Conservation (phyloP, 2,797 vertebrate genomes). For the Lepidocolaptes lacrymiger region DNA sequence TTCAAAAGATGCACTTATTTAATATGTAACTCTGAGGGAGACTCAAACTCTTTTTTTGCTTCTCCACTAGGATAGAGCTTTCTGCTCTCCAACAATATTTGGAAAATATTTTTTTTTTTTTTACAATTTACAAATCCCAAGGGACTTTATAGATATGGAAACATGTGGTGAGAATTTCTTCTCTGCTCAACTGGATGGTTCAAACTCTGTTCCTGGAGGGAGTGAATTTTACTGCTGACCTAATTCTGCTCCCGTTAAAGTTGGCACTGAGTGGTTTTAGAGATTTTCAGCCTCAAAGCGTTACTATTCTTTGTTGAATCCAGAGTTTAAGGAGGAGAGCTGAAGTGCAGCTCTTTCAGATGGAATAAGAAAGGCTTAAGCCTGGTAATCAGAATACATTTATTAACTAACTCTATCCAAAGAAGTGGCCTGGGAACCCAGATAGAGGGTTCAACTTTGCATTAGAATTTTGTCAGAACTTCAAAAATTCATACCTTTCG, state of each 20-base stretch:
- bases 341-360: slow-evolving; percentile 49
- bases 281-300: slow-evolving; percentile 45
- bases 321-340: slow-evolving; percentile 35
- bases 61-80: neutral
- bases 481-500: slow-evolving; percentile 7
- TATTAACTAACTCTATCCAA: slow-evolving; percentile 24
- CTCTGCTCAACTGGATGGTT: neutral
- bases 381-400: slow-evolving; percentile 16
- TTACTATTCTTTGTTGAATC: slow-evolving; percentile 52
- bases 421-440: slow-evolving; percentile 7
- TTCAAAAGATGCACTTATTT: neutral
- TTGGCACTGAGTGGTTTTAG: slow-evolving; percentile 36
- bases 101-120: neutral
- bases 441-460: slow-evolving; percentile 3
- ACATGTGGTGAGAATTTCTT: neutral
- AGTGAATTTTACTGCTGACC: slow-evolving; percentile 54
- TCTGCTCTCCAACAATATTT: neutral
- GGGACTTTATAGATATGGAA: neutral
- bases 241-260: slow-evolving; percentile 15
- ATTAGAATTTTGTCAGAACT: slow-evolving; percentile 14
- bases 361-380: slow-evolving; percentile 47
- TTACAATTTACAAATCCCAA: neutral
- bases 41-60: neutral
- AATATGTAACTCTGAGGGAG: neutral
- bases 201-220: neutral